A percentile compares a stretch with the other conserved stretches of the same genome.
These are phyloP conservation scores for Dryas iulia DNA, from an alignment of 1,140 invertebrate genomes.

Conservation along the genomic window DNA sequence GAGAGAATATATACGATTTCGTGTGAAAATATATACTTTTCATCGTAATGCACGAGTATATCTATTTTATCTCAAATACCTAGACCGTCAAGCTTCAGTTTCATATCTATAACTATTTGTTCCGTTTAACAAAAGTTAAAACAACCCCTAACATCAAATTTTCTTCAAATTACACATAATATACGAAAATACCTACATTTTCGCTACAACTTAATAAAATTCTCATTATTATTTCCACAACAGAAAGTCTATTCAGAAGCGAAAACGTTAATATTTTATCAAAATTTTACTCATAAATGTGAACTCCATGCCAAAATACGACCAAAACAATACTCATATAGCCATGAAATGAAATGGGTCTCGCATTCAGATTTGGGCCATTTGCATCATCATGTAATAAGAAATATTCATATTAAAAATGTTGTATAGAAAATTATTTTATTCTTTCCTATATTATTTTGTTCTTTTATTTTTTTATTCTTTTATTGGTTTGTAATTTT, in stretches of 20 bases:
- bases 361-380: background rate
- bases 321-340: background rate
- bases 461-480: background rate
- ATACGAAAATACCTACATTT: no score
- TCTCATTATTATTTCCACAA: background rate
- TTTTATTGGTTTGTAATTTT: background rate
- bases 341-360: background rate
- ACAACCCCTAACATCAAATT: no score
- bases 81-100: no score
- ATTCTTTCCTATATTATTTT: background rate
- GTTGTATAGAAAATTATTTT: background rate
- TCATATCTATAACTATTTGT: no score
- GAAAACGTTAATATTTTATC: background rate
- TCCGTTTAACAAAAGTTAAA: no score
- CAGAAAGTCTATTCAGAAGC: background rate
- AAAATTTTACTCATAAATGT: background rate
- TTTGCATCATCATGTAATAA: background rate
- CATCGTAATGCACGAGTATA: no score
- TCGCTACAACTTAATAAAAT: background rate
- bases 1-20: no score
- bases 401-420: background rate
- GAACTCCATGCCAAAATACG: background rate
- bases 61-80: no score
- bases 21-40: no score
- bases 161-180: no score